These are phyloP conservation scores for Apomyelois bistriatella DNA, from an alignment of 2,888 invertebrate genomes.

Conservation along the genomic window DNA sequence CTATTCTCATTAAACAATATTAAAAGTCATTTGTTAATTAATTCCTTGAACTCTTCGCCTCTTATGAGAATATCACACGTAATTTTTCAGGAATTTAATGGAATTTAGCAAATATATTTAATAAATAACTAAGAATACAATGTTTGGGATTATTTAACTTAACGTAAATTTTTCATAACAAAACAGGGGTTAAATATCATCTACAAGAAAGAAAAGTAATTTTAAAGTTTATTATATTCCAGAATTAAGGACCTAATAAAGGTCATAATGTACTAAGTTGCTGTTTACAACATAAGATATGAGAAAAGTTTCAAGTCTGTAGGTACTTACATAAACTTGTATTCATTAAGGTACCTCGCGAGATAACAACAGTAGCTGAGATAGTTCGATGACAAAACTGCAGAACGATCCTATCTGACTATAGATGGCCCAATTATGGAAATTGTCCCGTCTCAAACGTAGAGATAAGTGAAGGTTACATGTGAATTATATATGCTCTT, in stretches of 20 bases:
- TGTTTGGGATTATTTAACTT: not conserved
- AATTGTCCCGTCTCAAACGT: slow-evolving; percentile 57
- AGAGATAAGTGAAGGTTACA: slow-evolving; percentile 68
- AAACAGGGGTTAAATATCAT: not conserved
- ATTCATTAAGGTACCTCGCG: slow-evolving; percentile 38
- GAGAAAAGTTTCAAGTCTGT: slow-evolving; percentile 5
- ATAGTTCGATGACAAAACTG: slow-evolving; percentile 69
- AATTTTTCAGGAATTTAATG: too few species aligned
- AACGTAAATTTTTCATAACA: not conserved
- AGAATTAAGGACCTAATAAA: not conserved
- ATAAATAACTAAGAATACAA: too few species aligned
- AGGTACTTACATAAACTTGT: slow-evolving; percentile 1
- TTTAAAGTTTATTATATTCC: not conserved
- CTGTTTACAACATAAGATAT: not conserved
- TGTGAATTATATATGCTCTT: slow-evolving; percentile 48
- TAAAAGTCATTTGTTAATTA: too few species aligned
- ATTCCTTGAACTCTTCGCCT: too few species aligned
- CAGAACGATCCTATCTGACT: slow-evolving; percentile 58
- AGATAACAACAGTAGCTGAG: slow-evolving; percentile 46
- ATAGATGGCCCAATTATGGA: slow-evolving; percentile 69
- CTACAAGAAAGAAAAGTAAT: not conserved
- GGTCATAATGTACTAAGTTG: not conserved
- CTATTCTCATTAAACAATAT: too few species aligned
- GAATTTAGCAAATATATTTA: too few species aligned
- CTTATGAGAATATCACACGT: too few species aligned